Percentiles rank a stretch among this genome's conserved stretches.
phyloP scores from a whole-genome alignment of 2,888 invertebrate species.

The Brachynemurus nebulosus region DNA sequence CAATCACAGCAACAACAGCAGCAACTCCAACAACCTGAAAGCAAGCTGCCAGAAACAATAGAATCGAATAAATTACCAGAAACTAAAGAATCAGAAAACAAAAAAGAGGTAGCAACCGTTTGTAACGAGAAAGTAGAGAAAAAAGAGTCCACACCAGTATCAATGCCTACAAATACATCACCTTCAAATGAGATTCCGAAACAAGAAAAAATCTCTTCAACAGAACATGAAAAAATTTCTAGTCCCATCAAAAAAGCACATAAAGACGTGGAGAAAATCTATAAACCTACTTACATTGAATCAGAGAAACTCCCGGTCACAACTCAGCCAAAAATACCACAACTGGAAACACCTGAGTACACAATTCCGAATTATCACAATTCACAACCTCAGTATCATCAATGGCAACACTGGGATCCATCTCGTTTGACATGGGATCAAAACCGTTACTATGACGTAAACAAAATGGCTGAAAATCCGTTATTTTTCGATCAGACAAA shows the following conservation, averaged over 20 bases:
- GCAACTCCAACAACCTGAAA: no score
- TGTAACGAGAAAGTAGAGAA: constrained; percentile 5
- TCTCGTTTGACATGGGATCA: constrained; percentile 40
- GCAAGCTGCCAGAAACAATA: no score
- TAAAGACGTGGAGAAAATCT: constrained; percentile 1
- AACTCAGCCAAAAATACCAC: constrained; percentile 35
- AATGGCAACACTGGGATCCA: constrained; percentile 45
- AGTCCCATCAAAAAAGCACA: constrained; percentile 6
- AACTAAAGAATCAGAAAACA: no score
- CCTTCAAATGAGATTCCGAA: background rate
- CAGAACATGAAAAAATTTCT: background rate
- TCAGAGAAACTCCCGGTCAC: constrained; percentile 4
- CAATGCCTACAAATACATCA: constrained; percentile 7
- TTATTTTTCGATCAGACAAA: constrained; percentile 40
- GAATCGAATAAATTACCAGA: constrained; percentile 10
- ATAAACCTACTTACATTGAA: background rate
- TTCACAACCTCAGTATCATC: constrained; percentile 45
- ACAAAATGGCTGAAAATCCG: constrained; percentile 36
- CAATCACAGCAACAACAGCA: background rate
- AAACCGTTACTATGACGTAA: constrained; percentile 35
- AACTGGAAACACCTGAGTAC: constrained; percentile 48
- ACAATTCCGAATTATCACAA: constrained; percentile 54
- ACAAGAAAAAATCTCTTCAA: background rate
- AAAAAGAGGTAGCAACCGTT: constrained; percentile 10
- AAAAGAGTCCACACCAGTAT: background rate